Conservation (phyloP, 2,797 vertebrate species). For the Artibeus jamaicensis region DNA sequence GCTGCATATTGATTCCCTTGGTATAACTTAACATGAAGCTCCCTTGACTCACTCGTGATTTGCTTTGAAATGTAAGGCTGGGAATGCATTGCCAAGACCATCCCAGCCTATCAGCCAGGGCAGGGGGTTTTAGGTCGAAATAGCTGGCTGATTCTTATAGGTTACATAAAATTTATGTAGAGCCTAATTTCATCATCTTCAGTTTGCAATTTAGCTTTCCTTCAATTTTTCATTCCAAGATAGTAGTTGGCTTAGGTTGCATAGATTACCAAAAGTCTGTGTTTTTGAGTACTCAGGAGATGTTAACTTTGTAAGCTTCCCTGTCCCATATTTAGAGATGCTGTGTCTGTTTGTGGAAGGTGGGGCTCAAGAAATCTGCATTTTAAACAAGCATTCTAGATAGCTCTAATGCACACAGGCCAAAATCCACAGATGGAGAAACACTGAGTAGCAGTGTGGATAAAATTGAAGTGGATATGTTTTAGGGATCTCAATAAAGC, state of each 20-base stretch:
- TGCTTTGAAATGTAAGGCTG: background rate
- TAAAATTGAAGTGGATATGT: background rate
- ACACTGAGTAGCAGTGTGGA: background rate
- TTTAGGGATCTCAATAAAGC: background rate
- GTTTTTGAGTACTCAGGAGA: background rate
- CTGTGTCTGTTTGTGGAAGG: background rate
- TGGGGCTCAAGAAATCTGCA: background rate
- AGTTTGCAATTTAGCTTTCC: background rate
- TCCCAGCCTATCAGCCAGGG: background rate
- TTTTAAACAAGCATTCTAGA: background rate
- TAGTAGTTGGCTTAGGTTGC: background rate
- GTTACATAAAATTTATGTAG: background rate
- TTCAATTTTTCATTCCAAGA: background rate
- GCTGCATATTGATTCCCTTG: constrained; percentile 2
- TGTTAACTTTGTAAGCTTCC: background rate
- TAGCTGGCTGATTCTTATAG: background rate
- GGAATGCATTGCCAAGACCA: background rate
- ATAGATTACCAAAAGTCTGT: background rate
- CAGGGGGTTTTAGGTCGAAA: background rate
- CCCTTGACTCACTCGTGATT: background rate
- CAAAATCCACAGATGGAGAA: background rate
- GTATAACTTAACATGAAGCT: background rate
- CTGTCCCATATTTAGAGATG: background rate
- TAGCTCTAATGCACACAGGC: background rate
- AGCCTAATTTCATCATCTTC: background rate